Evolutionary conservation across 2,113 vertebrate species (phyloP).

Genomic region (Silurus meridionalis): DNA sequence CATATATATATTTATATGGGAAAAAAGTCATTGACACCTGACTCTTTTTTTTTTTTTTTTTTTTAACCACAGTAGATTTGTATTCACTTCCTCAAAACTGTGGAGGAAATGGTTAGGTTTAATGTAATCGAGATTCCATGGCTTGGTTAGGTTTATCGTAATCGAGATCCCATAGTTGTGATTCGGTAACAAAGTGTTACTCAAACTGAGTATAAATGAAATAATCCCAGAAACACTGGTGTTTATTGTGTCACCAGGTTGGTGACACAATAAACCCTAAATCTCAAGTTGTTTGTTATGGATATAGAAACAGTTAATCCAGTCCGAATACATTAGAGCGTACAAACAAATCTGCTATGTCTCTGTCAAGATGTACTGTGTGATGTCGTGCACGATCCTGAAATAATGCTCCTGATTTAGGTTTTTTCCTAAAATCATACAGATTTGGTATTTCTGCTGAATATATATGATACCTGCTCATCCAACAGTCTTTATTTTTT

Average conservation of each 20-base stretch:
- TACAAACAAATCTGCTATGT: background rate
- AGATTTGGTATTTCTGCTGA: background rate
- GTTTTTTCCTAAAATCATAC: background rate
- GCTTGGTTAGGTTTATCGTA: constrained; percentile 3
- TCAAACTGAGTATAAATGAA: background rate
- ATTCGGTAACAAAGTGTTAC: background rate
- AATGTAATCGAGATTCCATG: background rate
- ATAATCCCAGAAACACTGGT: background rate
- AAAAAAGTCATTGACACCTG: constrained; percentile 7
- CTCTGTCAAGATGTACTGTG: background rate
- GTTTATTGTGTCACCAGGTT: background rate
- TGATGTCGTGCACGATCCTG: background rate
- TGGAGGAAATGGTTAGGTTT: constrained; percentile 35
- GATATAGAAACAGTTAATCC: background rate
- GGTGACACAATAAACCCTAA: too few species aligned
- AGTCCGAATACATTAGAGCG: too few species aligned
- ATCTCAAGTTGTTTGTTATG: background rate
- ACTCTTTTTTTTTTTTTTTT: background rate
- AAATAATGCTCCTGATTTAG: background rate
- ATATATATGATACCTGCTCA: too few species aligned
- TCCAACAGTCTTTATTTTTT: too few species aligned
- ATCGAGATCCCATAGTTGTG: background rate
- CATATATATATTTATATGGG: background rate
- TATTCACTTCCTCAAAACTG: constrained; percentile 33
- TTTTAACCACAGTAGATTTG: constrained; percentile 13